Conservation (phyloP, 2,797 vertebrate species). For the Phylloscopus collybita region DNA sequence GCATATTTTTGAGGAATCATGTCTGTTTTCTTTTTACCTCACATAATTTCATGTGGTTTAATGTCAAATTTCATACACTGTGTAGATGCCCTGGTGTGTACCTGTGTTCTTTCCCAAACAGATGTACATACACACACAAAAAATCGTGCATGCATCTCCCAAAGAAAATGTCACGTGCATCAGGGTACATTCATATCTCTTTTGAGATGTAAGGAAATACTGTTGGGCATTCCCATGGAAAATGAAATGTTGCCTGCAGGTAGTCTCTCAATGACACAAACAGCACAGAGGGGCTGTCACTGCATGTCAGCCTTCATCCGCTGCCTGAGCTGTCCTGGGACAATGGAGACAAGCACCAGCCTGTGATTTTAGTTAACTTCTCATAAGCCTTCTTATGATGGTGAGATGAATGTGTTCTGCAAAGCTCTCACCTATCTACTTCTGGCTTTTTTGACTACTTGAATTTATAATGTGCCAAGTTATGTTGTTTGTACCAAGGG, state of each 20-base stretch:
- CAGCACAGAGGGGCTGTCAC: not conserved
- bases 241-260: not conserved
- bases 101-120: not conserved
- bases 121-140: not conserved
- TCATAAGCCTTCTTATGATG: not conserved
- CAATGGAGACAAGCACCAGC: not conserved
- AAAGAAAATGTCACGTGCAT: not conserved
- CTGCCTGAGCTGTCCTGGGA: not conserved
- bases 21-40: not conserved
- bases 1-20: not conserved
- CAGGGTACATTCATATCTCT: not conserved
- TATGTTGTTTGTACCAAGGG: not conserved
- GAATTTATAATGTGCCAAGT: conserved; percentile 54
- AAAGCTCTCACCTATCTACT: conserved; percentile 38
- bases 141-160: fast-evolving
- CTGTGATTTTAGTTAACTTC: conserved; percentile 2
- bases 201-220: not conserved
- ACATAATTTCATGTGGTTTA: not conserved
- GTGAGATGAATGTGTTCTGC: not conserved
- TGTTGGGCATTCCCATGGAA: not conserved
- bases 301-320: not conserved
- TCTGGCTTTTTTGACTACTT: conserved; percentile 14
- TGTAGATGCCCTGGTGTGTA: fast-evolving
- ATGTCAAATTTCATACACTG: not conserved
- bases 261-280: not conserved